Conservation (phyloP, 1,140 invertebrate genomes). For the Mactra quadrangularis region DNA sequence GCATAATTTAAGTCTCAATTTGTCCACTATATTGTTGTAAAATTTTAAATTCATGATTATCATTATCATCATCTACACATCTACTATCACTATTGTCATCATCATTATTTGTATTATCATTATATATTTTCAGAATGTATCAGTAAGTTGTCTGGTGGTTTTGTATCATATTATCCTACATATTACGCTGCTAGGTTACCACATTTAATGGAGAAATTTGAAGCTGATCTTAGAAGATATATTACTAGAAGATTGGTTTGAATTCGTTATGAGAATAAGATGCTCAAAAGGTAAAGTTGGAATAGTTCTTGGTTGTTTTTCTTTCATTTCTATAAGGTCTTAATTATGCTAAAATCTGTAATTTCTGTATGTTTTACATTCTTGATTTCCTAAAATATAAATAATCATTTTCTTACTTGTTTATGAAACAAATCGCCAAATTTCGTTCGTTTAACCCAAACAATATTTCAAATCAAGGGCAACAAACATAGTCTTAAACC, state of each 20-base stretch:
- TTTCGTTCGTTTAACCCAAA: background rate
- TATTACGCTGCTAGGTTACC: conserved; percentile 90
- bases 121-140: conserved; percentile 89
- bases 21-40: too few species aligned
- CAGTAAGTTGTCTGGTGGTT: conserved; percentile 97
- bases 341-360: too few species aligned
- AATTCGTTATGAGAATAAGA: conserved; percentile 98
- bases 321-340: too few species aligned
- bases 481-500: too few species aligned
- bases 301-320: background rate
- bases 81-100: too few species aligned
- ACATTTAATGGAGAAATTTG: conserved; percentile 90
- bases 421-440: too few species aligned
- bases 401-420: too few species aligned
- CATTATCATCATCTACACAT: too few species aligned
- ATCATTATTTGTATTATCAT: too few species aligned
- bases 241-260: conserved; percentile 98
- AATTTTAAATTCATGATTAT: too few species aligned
- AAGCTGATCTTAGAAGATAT: conserved; percentile 93
- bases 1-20: too few species aligned
- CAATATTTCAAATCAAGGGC: background rate
- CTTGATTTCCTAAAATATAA: too few species aligned
- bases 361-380: background rate
- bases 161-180: conserved; percentile 95
- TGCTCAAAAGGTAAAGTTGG: conserved; percentile 90